phyloP scores from a whole-genome alignment of 2,888 invertebrate genomes.

The Nemapogon koenigi region DNA sequence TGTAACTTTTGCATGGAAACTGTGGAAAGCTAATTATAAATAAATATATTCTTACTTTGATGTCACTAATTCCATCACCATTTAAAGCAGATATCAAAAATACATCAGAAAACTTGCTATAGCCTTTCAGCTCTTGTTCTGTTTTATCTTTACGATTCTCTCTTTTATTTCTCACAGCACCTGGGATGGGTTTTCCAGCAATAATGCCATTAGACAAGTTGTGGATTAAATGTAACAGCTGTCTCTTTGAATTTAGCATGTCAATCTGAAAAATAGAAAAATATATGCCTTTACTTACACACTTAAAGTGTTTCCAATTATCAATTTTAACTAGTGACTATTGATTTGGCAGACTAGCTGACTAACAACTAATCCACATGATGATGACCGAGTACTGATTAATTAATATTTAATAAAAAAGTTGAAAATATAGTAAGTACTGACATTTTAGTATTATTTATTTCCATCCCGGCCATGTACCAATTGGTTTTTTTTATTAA shows the following conservation, averaged over 20 bases:
- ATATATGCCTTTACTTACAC: background rate
- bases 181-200: constrained; percentile 42
- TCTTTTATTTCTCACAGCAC: constrained; percentile 17
- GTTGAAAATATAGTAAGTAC: too few species aligned
- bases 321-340: too few species aligned
- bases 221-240: constrained; percentile 75
- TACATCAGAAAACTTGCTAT: constrained; percentile 77
- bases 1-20: too few species aligned
- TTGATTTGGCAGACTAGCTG: too few species aligned
- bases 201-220: constrained; percentile 70
- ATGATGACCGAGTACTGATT: too few species aligned
- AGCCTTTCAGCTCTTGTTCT: constrained; percentile 27
- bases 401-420: too few species aligned
- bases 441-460: too few species aligned
- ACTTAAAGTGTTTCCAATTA: too few species aligned
- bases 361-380: too few species aligned
- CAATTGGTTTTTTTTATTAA: too few species aligned
- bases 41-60: constrained; percentile 67
- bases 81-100: constrained; percentile 91
- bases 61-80: constrained; percentile 75
- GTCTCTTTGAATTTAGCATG: constrained; percentile 71
- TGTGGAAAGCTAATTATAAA: too few species aligned
- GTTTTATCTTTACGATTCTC: constrained; percentile 21
- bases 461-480: too few species aligned
- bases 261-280: constrained; percentile 65